Evolutionary conservation across 2,113 vertebrate genomes (phyloP), one percentile per base, ranked within the genome.

Genomic region (Osmerus mordax): DNA sequence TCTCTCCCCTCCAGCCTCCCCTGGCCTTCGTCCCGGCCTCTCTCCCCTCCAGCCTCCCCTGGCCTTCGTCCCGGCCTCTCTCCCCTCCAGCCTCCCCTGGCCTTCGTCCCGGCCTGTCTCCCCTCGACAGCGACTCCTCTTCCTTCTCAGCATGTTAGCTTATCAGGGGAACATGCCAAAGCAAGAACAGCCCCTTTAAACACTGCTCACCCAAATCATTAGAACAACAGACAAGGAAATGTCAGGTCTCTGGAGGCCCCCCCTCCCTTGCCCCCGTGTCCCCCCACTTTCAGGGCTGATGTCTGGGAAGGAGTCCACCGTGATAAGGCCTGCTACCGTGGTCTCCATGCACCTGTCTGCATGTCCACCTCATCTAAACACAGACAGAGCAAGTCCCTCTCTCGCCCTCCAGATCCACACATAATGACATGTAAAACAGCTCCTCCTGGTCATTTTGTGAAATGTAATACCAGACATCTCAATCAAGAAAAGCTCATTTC

Each of bases 201-300:
- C 72, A 23, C 70, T 63, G 53, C 54, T 80, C 79, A 67, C 53
- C 70, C 76, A 61, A 84, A 79, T 80, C 74, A 84, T 73, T 87
- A 75, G 82, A 87, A 82, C 74, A 84, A 82, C 74, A 84, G 78
- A 53, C 69, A 75, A 70, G 74, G 64, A 85, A 86, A 81, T 77
- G 78, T 84, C 81, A 79, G 75, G 71, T 59, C 51, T 28, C 76
- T 28, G 13, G 74, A 72, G 68, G 68, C 52, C 47, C 51, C 61
- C 58, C 69, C 54, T 67, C 60, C 1, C 66, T 63, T 66, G 36
- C 29, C 32, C 5, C 11, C 32, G 28, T 11, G 23, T 60, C 68
- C n/a, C 68, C 4, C 54, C 54, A 55, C 54, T 7, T 18, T 19
- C 16, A 23, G 8, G 55, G 55, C 21, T 6, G 72, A 25, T 3